Conservation (phyloP, 2,888 invertebrate genomes). For the Venustoraphidia nigricollis region DNA sequence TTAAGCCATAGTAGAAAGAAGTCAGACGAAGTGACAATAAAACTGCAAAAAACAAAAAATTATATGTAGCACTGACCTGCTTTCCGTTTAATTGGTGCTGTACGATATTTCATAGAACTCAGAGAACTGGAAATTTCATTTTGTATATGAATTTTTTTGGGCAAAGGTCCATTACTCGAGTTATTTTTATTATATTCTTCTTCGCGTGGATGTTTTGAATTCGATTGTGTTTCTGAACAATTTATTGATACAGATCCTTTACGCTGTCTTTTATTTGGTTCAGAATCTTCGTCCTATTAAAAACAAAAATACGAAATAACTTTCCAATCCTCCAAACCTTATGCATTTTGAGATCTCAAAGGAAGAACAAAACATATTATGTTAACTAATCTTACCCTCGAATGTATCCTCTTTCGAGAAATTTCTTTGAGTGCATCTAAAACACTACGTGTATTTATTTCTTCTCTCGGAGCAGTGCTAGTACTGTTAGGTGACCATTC, state of each 20-base stretch:
- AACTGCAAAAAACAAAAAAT: no score
- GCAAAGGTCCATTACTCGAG: no score
- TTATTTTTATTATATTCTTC: not conserved
- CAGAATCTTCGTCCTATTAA: conserved; percentile 8
- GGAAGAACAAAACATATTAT: no score
- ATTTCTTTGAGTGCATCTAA: conserved; percentile 39
- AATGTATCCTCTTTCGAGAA: conserved; percentile 36
- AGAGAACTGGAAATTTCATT: not conserved
- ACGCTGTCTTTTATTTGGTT: conserved; percentile 8
- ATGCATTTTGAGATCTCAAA: no score
- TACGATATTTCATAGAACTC: not conserved
- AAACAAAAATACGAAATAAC: not conserved
- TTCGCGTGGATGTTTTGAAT: not conserved
- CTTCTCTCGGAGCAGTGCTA: conserved; percentile 22
- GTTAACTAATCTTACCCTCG: conserved; percentile 20
- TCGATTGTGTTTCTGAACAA: not conserved
- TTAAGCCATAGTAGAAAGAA: not conserved
- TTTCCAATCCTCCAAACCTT: not conserved
- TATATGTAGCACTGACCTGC: not conserved
- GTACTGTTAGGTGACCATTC: conserved; percentile 4
- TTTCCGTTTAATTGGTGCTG: conserved; percentile 2
- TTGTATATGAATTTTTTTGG: no score
- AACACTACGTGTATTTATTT: conserved; percentile 31
- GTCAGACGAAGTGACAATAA: no score
- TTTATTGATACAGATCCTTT: conserved; percentile 3